Evolutionary conservation across 2,797 vertebrate species (phyloP).

Genomic region (Sylvilagus floridanus): DNA sequence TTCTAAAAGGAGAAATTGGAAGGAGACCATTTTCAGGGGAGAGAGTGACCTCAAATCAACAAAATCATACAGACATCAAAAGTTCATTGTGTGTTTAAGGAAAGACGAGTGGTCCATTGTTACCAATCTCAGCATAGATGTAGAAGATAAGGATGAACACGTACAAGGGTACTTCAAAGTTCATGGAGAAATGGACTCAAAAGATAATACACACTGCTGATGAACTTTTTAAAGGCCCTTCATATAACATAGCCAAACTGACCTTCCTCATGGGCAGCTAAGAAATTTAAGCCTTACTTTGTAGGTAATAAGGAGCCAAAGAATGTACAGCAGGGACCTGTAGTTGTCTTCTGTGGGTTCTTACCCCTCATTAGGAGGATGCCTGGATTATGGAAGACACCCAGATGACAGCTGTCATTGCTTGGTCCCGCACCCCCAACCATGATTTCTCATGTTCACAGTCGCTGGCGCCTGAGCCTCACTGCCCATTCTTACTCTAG

Average conservation of each 20-base stretch:
- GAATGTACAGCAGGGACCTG: not conserved
- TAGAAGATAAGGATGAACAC: not conserved
- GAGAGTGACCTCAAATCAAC: not conserved
- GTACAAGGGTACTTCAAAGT: too few relatives aligned
- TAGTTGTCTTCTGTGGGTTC: not conserved
- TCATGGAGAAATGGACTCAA: too few relatives aligned
- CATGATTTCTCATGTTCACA: not conserved
- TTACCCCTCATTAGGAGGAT: not conserved
- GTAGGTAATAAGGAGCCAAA: not conserved
- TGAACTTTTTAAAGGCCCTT: too few relatives aligned
- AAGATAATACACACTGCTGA: too few relatives aligned
- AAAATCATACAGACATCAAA: not conserved
- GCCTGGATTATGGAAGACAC: not conserved
- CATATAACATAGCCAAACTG: not conserved
- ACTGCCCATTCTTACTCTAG: not conserved
- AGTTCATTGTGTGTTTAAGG: not conserved
- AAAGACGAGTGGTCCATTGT: not conserved
- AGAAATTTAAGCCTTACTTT: not conserved
- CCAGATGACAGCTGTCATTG: fast-evolving
- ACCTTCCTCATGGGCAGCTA: not conserved
- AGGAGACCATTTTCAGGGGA: not conserved
- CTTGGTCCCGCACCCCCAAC: not conserved
- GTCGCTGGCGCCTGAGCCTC: not conserved
- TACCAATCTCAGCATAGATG: not conserved
- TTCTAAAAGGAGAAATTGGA: not conserved